Evolutionary conservation across 2,113 vertebrate genomes (phyloP).

Genomic region (Osmerus eperlanus): DNA sequence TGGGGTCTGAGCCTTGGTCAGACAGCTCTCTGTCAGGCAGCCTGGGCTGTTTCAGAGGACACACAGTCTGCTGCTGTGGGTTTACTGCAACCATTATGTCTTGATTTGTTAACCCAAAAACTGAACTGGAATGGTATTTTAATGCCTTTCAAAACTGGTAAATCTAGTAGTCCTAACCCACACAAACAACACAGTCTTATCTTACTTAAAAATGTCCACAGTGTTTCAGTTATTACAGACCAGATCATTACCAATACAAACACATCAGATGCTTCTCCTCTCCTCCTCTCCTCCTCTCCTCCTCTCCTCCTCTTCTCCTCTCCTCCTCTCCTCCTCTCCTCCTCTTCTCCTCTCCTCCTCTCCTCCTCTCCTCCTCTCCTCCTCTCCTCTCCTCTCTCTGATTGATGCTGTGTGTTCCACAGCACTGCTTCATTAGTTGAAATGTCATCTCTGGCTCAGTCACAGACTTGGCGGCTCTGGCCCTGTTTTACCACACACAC

Average conservation of each 20-base stretch:
- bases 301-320: neutral
- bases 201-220: too few species aligned
- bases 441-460: slow-evolving; percentile 55
- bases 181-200: too few species aligned
- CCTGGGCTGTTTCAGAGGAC: too few species aligned
- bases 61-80: too few species aligned
- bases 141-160: too few species aligned
- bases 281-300: neutral
- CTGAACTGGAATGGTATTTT: too few species aligned
- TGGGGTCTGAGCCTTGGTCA: neutral
- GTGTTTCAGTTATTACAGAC: too few species aligned
- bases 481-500: slow-evolving; percentile 52
- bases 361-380: slow-evolving; percentile 3
- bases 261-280: too few species aligned
- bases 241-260: too few species aligned
- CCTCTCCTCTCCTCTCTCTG: slow-evolving; percentile 23
- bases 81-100: too few species aligned
- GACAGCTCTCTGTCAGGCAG: slow-evolving; percentile 38
- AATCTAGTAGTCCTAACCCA: too few species aligned
- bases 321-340: slow-evolving; percentile 4
- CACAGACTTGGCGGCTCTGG: slow-evolving; percentile 38
- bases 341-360: slow-evolving; percentile 4
- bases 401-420: slow-evolving; percentile 49
- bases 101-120: too few species aligned
- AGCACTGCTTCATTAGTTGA: slow-evolving; percentile 54